Percentiles rank a stretch among this genome's conserved stretches.
Conservation (phyloP, 2,113 vertebrate species). For the Bungarus multicinctus region DNA sequence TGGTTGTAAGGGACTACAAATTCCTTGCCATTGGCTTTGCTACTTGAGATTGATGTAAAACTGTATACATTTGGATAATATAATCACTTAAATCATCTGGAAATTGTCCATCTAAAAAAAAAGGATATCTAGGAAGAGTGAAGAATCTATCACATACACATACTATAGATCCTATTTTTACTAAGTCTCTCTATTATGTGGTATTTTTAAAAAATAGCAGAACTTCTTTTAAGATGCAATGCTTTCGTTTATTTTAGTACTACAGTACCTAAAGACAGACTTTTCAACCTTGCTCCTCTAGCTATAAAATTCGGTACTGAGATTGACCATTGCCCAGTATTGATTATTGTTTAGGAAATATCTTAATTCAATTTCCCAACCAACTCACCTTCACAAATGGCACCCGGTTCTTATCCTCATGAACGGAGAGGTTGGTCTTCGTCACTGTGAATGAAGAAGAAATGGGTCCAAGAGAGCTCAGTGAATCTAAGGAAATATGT, state of each 20-base stretch:
- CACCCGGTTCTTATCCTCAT: slow-evolving; percentile 94
- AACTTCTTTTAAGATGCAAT: not conserved
- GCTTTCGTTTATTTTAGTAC: not conserved
- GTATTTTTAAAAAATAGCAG: not conserved
- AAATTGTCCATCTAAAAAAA: not conserved
- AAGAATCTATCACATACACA: not conserved
- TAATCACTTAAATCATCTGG: not conserved
- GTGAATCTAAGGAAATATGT: not conserved
- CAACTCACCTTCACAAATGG: slow-evolving; percentile 91
- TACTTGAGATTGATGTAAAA: not conserved
- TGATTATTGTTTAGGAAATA: not conserved
- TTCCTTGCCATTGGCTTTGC: not conserved
- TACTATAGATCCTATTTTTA: not conserved
- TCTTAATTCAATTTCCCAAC: not conserved
- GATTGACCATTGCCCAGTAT: not conserved
- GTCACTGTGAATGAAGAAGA: slow-evolving; percentile 75
- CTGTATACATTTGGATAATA: not conserved
- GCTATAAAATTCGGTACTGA: not conserved
- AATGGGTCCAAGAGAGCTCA: not conserved
- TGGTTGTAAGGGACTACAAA: not conserved
- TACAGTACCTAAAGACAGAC: not conserved
- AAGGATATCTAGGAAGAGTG: not conserved
- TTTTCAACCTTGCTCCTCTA: not conserved
- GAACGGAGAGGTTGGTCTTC: slow-evolving; percentile 92
- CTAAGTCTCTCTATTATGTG: not conserved